phyloP scores from a whole-genome alignment of 2,888 invertebrate species.

The Ernsta delagoae region DNA sequence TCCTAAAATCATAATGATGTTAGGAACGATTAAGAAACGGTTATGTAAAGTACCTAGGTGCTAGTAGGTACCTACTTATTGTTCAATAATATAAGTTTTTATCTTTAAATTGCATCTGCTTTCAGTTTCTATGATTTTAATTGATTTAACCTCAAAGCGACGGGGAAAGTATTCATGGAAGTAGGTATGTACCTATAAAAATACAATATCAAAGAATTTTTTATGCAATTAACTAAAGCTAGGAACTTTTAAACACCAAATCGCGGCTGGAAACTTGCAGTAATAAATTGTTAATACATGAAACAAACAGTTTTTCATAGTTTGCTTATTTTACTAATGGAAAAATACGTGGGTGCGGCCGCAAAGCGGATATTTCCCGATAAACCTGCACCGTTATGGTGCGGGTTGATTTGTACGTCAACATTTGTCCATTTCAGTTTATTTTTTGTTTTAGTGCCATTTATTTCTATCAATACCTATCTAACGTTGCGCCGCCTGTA shows the following conservation, averaged over 20 bases:
- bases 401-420: slow-evolving; percentile 26
- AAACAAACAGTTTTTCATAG: slow-evolving; percentile 22
- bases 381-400: slow-evolving; percentile 24
- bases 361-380: slow-evolving; percentile 21
- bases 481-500: background rate
- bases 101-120: too few species aligned
- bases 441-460: slow-evolving; percentile 16
- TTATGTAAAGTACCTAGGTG: too few species aligned
- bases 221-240: too few species aligned
- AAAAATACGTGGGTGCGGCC: slow-evolving; percentile 25
- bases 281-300: slow-evolving; percentile 27
- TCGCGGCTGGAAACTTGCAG: background rate
- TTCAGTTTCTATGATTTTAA: too few species aligned
- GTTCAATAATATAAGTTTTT: too few species aligned
- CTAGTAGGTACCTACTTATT: too few species aligned
- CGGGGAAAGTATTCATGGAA: too few species aligned
- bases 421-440: slow-evolving; percentile 16
- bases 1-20: too few species aligned
- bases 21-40: too few species aligned
- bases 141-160: too few species aligned
- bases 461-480: slow-evolving; percentile 11
- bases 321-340: slow-evolving; percentile 35
- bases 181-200: too few species aligned
- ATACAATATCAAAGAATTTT: too few species aligned
- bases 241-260: slow-evolving; percentile 1